Evolutionary conservation across 2,113 vertebrate species (phyloP).

Genomic region (Vidua chalybeata): DNA sequence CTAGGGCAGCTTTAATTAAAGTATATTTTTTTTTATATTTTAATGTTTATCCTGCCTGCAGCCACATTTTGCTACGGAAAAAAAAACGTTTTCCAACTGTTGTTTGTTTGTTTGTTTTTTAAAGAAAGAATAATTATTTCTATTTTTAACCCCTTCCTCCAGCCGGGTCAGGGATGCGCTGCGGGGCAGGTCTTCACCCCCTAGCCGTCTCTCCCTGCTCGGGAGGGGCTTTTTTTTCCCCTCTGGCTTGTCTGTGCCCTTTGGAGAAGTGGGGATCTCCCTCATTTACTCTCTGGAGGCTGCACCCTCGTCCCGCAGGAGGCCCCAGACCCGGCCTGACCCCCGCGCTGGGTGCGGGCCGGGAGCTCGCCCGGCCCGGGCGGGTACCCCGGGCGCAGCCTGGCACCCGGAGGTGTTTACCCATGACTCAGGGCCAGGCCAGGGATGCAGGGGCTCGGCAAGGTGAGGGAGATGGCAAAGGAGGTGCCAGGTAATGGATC

Average conservation of each 20-base stretch:
- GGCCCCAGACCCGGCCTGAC: background rate
- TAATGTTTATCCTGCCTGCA: background rate
- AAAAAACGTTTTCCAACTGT: background rate
- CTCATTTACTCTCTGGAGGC: accelerated
- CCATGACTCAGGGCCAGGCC: slow-evolving; percentile 28
- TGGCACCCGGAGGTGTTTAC: slow-evolving; percentile 64
- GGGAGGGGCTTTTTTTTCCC: accelerated
- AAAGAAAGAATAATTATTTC: background rate
- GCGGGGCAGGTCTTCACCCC: accelerated
- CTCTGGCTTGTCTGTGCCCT: background rate
- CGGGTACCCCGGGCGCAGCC: slow-evolving; percentile 8
- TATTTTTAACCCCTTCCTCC: background rate
- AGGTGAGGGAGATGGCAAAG: slow-evolving; percentile 58
- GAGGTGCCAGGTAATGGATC: slow-evolving; percentile 59
- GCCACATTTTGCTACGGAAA: background rate
- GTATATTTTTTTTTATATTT: no score
- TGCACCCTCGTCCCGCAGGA: background rate
- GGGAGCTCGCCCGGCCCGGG: background rate
- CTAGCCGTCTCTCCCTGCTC: background rate
- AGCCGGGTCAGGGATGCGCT: background rate
- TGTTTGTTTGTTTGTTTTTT: background rate
- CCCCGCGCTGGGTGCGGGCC: background rate
- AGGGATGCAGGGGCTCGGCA: slow-evolving; percentile 27
- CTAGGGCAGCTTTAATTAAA: background rate
- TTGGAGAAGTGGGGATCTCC: background rate